Evolutionary conservation across 92 coral and sea anemone species (phyloP), one percentile per base, ranked within the genome.

Genomic region (Porites lobata): DNA sequence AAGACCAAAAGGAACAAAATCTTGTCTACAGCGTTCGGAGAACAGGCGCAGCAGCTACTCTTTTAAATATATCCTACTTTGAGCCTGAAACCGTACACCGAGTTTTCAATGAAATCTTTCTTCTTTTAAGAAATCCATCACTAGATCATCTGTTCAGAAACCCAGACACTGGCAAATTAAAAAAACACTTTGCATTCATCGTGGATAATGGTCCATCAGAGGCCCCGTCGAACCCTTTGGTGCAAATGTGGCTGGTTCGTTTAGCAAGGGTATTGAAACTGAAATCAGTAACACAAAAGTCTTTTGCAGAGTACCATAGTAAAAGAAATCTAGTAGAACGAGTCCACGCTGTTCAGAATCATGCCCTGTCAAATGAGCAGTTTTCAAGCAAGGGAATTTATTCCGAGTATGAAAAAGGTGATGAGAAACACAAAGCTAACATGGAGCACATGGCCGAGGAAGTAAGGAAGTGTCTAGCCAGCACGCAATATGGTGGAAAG

Each of bases 191-290:
- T 74, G 93, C 64, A 0, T 94, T 92, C 56, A 81, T 94, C 38
- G 95, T 94, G 53, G 94, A 94, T 47, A 94, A 94, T 76, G 94
- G 96, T 12, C 94, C 96, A 17, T 77, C 96, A 2, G 92, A 91
- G 70, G 93, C 90, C 12, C 91, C 75, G 19, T 47, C 87, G 58
- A 87, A 81, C 69, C 91, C 87, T 73, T 53, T 80, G 70, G 87
- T 80, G n/a, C 26, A 24, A 73, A 80, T 87, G 91, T 61, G 81
- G 72, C 72, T 87, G 79, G 91, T 87, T 14, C 81, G 87, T 57
- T 20, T 70, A 11, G 75, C 78, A 7, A 64, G 88, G 53, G 21
- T 89, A 10, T 64, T 82, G 72, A 20, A 61, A 24, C 52, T 82
- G 65, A 86, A 88, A 15, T 59, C 64, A 63, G 52, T 88, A 4